Conservation (phyloP, 2,113 vertebrate genomes). For the Sula dactylatra region DNA sequence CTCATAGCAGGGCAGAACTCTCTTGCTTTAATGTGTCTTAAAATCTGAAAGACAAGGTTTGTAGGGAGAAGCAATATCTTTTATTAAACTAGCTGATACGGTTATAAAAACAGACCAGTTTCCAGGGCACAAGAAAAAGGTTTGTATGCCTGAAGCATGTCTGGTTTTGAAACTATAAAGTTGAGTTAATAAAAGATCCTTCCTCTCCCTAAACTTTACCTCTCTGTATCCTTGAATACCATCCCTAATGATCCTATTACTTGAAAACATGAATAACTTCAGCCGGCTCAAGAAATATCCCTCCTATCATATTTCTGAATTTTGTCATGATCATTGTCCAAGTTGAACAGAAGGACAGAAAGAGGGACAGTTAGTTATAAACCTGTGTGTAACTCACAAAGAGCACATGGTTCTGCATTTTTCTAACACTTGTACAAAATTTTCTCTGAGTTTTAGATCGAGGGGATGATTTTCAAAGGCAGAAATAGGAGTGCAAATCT, state of each 20-base stretch:
- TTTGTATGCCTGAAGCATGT: constrained; percentile 52
- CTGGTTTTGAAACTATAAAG: constrained; percentile 33
- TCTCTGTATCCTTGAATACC: constrained; percentile 5
- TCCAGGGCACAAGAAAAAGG: constrained; percentile 37
- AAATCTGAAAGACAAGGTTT: constrained; percentile 44
- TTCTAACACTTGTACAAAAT: not conserved
- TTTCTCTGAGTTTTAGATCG: not conserved
- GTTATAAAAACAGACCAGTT: constrained; percentile 51
- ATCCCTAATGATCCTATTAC: constrained; percentile 35
- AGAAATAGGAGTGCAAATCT: not conserved
- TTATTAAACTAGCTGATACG: constrained; percentile 59
- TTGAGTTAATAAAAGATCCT: constrained; percentile 38
- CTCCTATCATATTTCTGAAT: constrained; percentile 23
- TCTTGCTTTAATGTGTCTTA: constrained; percentile 52
- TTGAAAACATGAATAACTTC: constrained; percentile 25
- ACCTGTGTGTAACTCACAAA: not conserved
- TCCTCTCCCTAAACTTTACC: constrained; percentile 4
- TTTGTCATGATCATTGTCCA: not conserved
- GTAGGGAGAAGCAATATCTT: constrained; percentile 53
- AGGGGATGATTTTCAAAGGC: not conserved
- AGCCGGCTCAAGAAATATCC: not conserved
- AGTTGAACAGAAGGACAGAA: not conserved
- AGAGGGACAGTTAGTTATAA: not conserved
- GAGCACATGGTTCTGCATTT: not conserved
- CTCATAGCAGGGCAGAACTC: constrained; percentile 40